A percentile compares a stretch with the other conserved stretches of the same genome.
phyloP scores from a whole-genome alignment of 2,113 vertebrate genomes.

The Syngnathus typhle region DNA sequence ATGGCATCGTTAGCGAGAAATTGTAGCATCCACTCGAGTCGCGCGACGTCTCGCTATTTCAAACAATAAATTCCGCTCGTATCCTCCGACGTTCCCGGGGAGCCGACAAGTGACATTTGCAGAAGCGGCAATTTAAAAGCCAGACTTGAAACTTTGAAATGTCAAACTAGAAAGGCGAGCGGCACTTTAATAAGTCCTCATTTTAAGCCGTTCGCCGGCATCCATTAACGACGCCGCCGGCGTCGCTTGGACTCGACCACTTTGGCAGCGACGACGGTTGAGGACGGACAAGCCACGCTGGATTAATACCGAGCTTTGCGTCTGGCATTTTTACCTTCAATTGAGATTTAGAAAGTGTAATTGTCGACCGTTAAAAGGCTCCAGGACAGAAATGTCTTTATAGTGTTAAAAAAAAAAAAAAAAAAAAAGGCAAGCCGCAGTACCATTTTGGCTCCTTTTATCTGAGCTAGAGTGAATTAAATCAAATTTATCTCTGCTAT shows the following conservation, averaged over 20 bases:
- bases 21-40: slow-evolving; percentile 1
- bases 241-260: slow-evolving; percentile 42
- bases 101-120: slow-evolving; percentile 55
- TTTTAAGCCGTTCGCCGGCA: slow-evolving; percentile 57
- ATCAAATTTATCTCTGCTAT: not conserved
- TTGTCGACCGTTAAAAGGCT: not conserved
- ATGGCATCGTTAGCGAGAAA: slow-evolving; percentile 27
- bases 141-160: slow-evolving; percentile 58
- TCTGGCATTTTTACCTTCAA: not conserved
- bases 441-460: not conserved
- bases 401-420: too few relatives aligned
- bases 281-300: not conserved
- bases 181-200: slow-evolving; percentile 63
- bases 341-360: not conserved
- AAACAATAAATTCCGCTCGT: slow-evolving; percentile 41
- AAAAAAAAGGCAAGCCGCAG: not conserved
- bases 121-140: slow-evolving; percentile 55
- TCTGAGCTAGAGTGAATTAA: not conserved
- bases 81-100: slow-evolving; percentile 30
- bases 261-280: slow-evolving; percentile 1
- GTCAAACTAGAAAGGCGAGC: slow-evolving; percentile 49
- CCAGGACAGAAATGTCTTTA: not conserved
- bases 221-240: slow-evolving; percentile 55
- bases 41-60: slow-evolving; percentile 24
- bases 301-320: not conserved